Evolutionary conservation across 2,888 invertebrate genomes (phyloP).

Genomic region (Brenthis hecate): DNA sequence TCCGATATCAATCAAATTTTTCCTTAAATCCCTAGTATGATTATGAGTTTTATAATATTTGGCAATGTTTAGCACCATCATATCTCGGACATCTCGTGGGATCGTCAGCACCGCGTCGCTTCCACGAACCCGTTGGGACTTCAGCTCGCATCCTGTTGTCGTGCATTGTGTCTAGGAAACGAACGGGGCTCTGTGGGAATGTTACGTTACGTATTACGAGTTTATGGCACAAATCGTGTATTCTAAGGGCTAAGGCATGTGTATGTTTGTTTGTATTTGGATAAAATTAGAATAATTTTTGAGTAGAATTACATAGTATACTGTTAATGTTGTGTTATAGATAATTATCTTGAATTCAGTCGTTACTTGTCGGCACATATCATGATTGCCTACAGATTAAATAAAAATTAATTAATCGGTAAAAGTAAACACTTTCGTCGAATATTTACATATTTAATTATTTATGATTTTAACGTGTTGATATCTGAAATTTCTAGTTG

Average conservation of each 20-base stretch:
- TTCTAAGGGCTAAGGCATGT: background rate
- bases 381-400: no score
- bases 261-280: background rate
- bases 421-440: no score
- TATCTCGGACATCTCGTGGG: conserved; percentile 43
- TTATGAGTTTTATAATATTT: conserved; percentile 3
- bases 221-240: conserved; percentile 1
- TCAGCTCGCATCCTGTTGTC: conserved; percentile 18
- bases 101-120: conserved; percentile 38
- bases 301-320: background rate
- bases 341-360: no score
- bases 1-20: no score
- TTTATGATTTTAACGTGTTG: no score
- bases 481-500: no score
- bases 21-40: no score
- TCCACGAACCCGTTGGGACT: conserved; percentile 49
- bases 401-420: no score
- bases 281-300: background rate
- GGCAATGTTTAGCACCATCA: background rate
- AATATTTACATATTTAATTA: no score
- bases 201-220: background rate
- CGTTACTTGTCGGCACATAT: no score
- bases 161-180: conserved; percentile 22
- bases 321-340: no score
- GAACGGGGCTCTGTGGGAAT: conserved; percentile 17